These are phyloP conservation scores for Gymnocypris eckloni DNA, from an alignment of 2,797 vertebrate genomes.

Conservation along the genomic window DNA sequence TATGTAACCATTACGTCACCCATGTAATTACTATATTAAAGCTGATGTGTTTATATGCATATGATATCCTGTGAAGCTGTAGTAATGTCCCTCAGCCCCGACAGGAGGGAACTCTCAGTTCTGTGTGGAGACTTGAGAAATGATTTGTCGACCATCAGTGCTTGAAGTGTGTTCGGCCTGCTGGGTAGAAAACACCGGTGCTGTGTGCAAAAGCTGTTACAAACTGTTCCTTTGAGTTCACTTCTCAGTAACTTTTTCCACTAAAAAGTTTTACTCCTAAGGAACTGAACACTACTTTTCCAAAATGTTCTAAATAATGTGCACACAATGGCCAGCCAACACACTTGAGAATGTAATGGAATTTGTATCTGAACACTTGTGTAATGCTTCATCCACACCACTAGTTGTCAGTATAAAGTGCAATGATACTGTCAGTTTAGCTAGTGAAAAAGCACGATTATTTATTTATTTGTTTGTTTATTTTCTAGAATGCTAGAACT, in stretches of 20 bases:
- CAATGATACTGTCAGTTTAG: neutral
- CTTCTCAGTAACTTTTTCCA: neutral
- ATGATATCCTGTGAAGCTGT: neutral
- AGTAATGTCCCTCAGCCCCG: slow-evolving; percentile 7
- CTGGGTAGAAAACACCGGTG: neutral
- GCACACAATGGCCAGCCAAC: neutral
- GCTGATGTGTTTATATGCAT: neutral
- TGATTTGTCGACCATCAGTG: slow-evolving; percentile 8
- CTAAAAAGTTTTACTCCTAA: neutral
- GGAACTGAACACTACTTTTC: neutral
- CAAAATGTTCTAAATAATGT: neutral
- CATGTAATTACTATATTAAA: slow-evolving; percentile 2
- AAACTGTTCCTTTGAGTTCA: neutral
- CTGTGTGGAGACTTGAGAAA: slow-evolving; percentile 20
- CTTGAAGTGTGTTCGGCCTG: neutral
- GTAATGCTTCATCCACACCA: neutral
- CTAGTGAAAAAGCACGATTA: neutral
- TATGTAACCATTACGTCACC: too few relatives aligned
- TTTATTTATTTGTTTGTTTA: neutral
- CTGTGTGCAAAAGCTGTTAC: slow-evolving; percentile 1
- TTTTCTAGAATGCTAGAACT: neutral
- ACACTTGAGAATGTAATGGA: neutral
- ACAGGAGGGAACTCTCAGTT: slow-evolving; percentile 19
- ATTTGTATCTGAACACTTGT: neutral
- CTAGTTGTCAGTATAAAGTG: neutral